These are phyloP conservation scores for Megaceryle alcyon DNA, from an alignment of 2,797 vertebrate species.

Conservation along the genomic window DNA sequence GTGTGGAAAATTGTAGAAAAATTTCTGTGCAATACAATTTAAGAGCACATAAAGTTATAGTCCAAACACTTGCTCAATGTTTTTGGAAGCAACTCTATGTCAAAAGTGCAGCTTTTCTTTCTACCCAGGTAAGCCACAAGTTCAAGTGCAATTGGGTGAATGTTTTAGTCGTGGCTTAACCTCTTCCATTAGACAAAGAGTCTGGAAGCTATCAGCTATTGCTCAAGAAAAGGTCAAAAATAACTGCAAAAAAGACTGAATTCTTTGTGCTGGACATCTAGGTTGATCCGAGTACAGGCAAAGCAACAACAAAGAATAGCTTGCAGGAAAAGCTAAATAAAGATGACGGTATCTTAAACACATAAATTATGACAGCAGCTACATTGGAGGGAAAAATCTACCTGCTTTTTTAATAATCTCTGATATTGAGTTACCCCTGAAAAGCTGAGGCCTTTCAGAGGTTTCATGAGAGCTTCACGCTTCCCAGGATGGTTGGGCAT, in stretches of 20 bases:
- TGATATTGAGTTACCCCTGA: neutral
- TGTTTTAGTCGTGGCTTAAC: constrained; percentile 46
- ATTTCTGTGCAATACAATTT: constrained; percentile 25
- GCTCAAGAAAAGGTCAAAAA: constrained; percentile 51
- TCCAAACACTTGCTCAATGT: neutral
- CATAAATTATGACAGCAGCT: neutral
- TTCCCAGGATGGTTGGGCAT: neutral
- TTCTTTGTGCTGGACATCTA: neutral
- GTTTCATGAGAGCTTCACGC: neutral
- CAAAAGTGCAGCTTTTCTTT: neutral
- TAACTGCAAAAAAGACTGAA: neutral
- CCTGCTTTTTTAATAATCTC: neutral
- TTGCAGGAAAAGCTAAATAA: neutral
- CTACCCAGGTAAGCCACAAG: neutral
- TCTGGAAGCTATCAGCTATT: constrained; percentile 19
- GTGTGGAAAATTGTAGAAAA: constrained; percentile 14
- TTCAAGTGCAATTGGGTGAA: constrained; percentile 21
- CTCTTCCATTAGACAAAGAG: constrained; percentile 4
- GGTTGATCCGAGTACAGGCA: neutral
- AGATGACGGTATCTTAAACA: neutral
- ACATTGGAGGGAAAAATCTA: neutral
- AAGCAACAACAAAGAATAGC: neutral
- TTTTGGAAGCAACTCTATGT: neutral
- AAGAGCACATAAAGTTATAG: constrained; percentile 45
- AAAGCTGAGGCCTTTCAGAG: neutral